Evolutionary conservation across 2,113 vertebrate genomes (phyloP), one percentile per base, ranked within the genome.

Genomic region (Xiphophorus couchianus): DNA sequence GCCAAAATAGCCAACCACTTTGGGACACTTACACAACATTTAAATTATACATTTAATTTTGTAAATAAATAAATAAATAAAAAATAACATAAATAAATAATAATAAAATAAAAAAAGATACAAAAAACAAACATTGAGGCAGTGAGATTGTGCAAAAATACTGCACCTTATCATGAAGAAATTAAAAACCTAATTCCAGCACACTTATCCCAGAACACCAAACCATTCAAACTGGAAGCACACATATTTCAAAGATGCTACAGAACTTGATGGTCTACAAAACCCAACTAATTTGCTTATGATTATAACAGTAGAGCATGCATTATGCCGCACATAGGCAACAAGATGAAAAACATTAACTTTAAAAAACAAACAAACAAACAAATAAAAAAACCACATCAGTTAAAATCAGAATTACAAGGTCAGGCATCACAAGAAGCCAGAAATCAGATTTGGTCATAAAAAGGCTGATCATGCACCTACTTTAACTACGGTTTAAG

Each of bases 401-500:
- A n/a, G 22, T 58, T 8, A 58, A 58, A 58, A 58, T 58, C 17
- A 48, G 14, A 48, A 48, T 48, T 19, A 6, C 17, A 15, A 48
- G 14, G 14, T 48, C 44, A 48, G 44, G 17, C 17, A 48, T 48
- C 17, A 19, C 15, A 19, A 17, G 0, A 48, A 48, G 14, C 4
- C 44, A 48, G 44, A 11, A 58, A n/a, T 58, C 9, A 25, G 22
- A 10, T 25, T 58, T 58, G 51, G 22, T 25, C 51, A 58, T 2
- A 25, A 58, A 58, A 58, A 17, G 51, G 22, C 22, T 25, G 51
- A 58, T 58, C 5, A 2, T 58, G 11, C 25, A 25, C 2, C 25
- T 66, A 3, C n/a, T n/a, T 31, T 30, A 85, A 84, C 27, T 27
- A 71, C 73, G 48, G 12, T 80, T 84, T 63, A 70, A 81, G 39